These are phyloP conservation scores for Diplogasteroides magnus DNA, from an alignment of 1,140 invertebrate species.

Conservation along the genomic window DNA sequence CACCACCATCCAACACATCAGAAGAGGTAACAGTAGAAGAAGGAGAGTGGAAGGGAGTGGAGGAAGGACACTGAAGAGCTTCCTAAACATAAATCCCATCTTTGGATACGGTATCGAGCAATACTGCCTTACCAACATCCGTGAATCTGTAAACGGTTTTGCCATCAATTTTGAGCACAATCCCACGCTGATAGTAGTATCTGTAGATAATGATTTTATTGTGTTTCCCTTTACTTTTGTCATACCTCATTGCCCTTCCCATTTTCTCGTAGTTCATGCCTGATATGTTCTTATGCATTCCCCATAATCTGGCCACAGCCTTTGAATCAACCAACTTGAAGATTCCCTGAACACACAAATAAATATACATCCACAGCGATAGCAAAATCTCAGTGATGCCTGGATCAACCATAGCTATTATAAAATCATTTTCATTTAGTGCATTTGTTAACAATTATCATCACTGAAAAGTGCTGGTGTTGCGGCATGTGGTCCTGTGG, in stretches of 20 bases:
- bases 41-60: neutral
- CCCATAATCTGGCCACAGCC: slow-evolving; percentile 90
- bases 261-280: slow-evolving; percentile 99
- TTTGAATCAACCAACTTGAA: slow-evolving; percentile 95
- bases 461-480: too few relatives aligned
- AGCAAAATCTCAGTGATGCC: too few relatives aligned
- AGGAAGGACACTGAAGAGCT: neutral
- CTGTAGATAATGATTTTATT: slow-evolving; percentile 56
- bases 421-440: too few relatives aligned
- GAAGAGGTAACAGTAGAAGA: too few relatives aligned
- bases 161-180: slow-evolving; percentile 96
- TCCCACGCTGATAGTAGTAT: slow-evolving; percentile 98
- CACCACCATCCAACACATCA: too few relatives aligned
- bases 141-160: slow-evolving; percentile 99
- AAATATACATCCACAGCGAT: too few relatives aligned
- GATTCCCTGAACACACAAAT: slow-evolving; percentile 69
- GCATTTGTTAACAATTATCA: too few relatives aligned
- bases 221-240: slow-evolving; percentile 21
- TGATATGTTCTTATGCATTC: slow-evolving; percentile 97
- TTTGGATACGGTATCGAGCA: neutral
- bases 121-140: slow-evolving; percentile 70
- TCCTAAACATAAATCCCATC: neutral
- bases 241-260: slow-evolving; percentile 83
- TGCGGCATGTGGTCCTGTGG: slow-evolving; percentile 55
- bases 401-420: too few relatives aligned